A percentile compares a stretch with the other conserved stretches of the same genome.
phyloP scores from a whole-genome alignment of 2,888 invertebrate genomes.

The Drepana falcataria region DNA sequence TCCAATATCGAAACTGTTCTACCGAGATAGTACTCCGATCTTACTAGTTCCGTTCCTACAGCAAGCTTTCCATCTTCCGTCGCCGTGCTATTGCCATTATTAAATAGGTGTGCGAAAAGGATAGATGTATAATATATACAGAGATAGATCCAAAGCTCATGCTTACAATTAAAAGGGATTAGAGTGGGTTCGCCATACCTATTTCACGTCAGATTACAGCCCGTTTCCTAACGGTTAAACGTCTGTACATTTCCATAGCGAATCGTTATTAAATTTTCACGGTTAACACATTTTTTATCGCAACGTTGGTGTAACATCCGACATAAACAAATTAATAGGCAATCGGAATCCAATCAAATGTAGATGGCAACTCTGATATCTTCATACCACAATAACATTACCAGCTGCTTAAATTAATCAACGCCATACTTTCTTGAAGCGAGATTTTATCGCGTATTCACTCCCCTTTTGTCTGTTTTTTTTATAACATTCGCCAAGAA shows the following conservation, averaged over 20 bases:
- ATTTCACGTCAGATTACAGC: constrained; percentile 2
- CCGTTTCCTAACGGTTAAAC: constrained; percentile 2
- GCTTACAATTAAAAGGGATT: neutral
- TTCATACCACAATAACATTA: constrained; percentile 50
- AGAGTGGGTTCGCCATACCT: neutral
- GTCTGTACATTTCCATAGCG: constrained; percentile 26
- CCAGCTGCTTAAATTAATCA: constrained; percentile 50
- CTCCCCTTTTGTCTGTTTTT: neutral
- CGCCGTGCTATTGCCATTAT: too few species aligned
- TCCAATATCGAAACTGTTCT: too few species aligned
- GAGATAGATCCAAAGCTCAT: too few species aligned
- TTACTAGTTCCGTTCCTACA: too few species aligned
- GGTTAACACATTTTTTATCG: constrained; percentile 18
- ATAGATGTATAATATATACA: too few species aligned
- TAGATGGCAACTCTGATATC: constrained; percentile 57
- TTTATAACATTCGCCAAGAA: neutral
- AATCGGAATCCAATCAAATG: constrained; percentile 60
- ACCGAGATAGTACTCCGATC: too few species aligned
- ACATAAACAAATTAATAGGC: constrained; percentile 54
- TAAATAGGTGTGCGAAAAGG: too few species aligned
- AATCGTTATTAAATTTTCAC: constrained; percentile 32
- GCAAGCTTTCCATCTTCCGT: too few species aligned
- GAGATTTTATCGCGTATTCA: constrained; percentile 23
- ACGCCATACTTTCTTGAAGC: constrained; percentile 28
- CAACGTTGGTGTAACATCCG: constrained; percentile 11